Evolutionary conservation across 1,140 invertebrate species (phyloP), one percentile per base, ranked within the genome.

Genomic region (Leptonema lineaticorne): DNA sequence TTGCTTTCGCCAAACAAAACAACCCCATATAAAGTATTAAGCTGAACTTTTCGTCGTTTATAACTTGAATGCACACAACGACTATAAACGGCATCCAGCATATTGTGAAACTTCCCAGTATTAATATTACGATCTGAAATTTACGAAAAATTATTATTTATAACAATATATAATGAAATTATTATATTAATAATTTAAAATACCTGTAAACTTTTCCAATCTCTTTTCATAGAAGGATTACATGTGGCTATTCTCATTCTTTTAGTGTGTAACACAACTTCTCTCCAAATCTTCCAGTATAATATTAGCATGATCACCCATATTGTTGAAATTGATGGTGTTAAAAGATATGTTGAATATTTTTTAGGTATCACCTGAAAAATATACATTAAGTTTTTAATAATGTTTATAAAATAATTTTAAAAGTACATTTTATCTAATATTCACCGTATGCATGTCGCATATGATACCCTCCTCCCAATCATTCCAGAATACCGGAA

Each of bases 21-120:
- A 87, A 84, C 0, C 85, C 77, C 72, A 89, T 88, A 77, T 91
- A 91, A 0, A 69, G 37, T 27, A 86, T 78, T 67, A 84, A 79
- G 45, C 81, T 77, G 6, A 78, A 74, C 22, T 33, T 9, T 24
- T 76, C 75, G 0, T 81, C 74, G 20, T 83, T 81, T 27, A 87
- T 79, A 28, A 87, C 83, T 74, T 87, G 84, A 8, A 84, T 82
- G 68, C 86, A 86, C 2, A 86, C 84, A 30, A 89, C 85, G 7
- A 86, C 82, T 57, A 91, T 85, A 76, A 89, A 91, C 3, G 90
- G 89, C 72, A 91, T 82, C 90, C 90, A 91, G 74, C 88, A 90
- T 33, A 91, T 78, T 0, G 89, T 87, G 72, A 91, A 92, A 60
- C 88, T 89, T 11, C 89, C 89, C 70, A 91, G 79, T 9, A 91